Conservation (phyloP, 1,140 invertebrate species). For the Bombus cullumanus region DNA sequence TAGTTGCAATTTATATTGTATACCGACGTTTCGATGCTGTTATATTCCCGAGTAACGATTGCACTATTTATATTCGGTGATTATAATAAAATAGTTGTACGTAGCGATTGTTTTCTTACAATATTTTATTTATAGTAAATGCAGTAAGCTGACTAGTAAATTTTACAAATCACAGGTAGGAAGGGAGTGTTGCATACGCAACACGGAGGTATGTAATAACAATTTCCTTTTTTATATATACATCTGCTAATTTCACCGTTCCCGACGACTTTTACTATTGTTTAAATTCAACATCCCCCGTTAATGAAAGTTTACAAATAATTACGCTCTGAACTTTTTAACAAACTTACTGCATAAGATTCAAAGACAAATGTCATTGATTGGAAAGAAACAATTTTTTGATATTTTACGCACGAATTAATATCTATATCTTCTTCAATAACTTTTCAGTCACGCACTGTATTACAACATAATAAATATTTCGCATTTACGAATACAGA, state of each 20-base stretch:
- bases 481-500: conserved; percentile 18
- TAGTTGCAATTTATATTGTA: not conserved
- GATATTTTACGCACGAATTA: not conserved
- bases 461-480: not conserved
- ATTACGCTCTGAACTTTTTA: not conserved
- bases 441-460: not conserved
- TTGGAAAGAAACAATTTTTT: not conserved
- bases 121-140: conserved; percentile 55
- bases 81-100: conserved; percentile 51
- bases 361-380: conserved; percentile 10
- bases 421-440: not conserved
- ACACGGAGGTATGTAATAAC: conserved; percentile 53
- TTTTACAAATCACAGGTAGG: conserved; percentile 68
- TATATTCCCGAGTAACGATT: conserved; percentile 21
- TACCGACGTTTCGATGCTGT: not conserved
- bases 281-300: not conserved
- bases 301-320: conserved; percentile 22
- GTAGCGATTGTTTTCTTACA: conserved; percentile 37
- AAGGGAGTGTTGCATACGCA: conserved; percentile 50
- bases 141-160: conserved; percentile 68
- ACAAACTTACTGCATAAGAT: conserved; percentile 45
- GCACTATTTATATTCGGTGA: not conserved
- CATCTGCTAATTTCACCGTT: conserved; percentile 19
- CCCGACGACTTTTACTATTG: conserved; percentile 28
- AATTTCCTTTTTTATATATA: conserved; percentile 39